A percentile compares a stretch with the other conserved stretches of the same genome.
Evolutionary conservation across 1,140 invertebrate species (phyloP).

Genomic region (Acromyrmex charruanus): DNA sequence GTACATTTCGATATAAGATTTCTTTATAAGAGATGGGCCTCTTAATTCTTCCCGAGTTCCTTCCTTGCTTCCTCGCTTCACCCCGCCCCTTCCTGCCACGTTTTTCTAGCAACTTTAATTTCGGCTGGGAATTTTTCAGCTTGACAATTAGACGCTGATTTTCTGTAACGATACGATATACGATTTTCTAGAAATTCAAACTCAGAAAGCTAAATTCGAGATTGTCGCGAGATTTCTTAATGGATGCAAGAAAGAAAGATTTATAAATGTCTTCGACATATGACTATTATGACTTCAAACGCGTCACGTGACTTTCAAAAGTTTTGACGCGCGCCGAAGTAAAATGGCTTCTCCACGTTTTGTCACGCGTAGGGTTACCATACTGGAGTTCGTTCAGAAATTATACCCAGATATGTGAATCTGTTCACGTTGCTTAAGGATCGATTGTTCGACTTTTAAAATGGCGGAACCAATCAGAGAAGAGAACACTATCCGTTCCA

Average conservation of each 20-base stretch:
- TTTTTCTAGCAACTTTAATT: background rate
- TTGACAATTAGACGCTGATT: too few relatives aligned
- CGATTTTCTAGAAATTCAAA: background rate
- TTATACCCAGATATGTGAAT: too few relatives aligned
- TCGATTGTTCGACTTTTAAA: too few relatives aligned
- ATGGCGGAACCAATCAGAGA: too few relatives aligned
- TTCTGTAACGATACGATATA: too few relatives aligned
- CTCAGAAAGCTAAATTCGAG: background rate
- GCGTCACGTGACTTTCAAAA: constrained; percentile 35
- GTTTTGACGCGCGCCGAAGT: background rate
- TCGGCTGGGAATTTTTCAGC: background rate
- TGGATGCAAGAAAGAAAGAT: background rate
- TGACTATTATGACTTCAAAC: background rate
- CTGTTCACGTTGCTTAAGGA: too few relatives aligned
- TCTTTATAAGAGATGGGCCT: background rate
- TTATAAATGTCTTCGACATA: background rate
- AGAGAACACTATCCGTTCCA: too few relatives aligned
- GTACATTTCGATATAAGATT: background rate
- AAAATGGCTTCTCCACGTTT: background rate
- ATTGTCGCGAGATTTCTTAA: background rate
- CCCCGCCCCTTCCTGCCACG: background rate
- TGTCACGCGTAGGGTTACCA: too few relatives aligned
- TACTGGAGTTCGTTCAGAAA: too few relatives aligned
- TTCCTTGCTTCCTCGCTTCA: background rate
- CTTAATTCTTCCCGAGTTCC: background rate